Base-by-base conservation (phyloP, 2,888 invertebrate genomes). In the Subacronicta megacephala region DNA sequence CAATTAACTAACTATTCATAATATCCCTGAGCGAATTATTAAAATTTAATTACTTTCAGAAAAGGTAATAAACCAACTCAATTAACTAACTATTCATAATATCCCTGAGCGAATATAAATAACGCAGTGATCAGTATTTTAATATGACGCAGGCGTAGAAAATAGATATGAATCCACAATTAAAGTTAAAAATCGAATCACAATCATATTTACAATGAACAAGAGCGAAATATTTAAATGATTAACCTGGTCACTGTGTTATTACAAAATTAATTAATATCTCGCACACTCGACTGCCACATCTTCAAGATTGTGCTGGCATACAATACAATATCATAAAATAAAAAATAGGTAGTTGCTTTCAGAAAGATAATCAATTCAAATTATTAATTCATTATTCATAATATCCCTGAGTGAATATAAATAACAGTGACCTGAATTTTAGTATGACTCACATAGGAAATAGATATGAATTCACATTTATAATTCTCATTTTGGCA, bases 1-100 rank as follows among this genome's bases (percentile, higher is more conserved):
- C 75, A 79, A 61, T 80, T 71, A 78, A 80, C 69, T 57, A 56
- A 76, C 72, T 64, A 62, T 60, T 61, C 50, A 63, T 72, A 58
- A 63, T 60, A 67, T 70, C 43, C 49, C 51, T 50, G 51, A 68
- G 54, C 23, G 35, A 70, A 54, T 59, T n/a, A n/a, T n/a, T n/a
- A n/a, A n/a, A n/a, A n/a, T n/a, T n/a, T n/a, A n/a, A n/a, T n/a
- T n/a, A n/a, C n/a, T n/a, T n/a, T n/a, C n/a, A n/a, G n/a, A n/a
- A n/a, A 80, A 63, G 54, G 70, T 59, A 79, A 78, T 79, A 74
- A n/a, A 72, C 77, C 46, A 72, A 61, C 78, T 70, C 75, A 79
- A 61, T 80, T 71, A 78, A 80, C 69, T 57, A 56, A 76, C 72
- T 64, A 62, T 60, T 61, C 50, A 63, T 72, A 58, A 63, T 60